A percentile compares a stretch with the other conserved stretches of the same genome.
Conservation (phyloP, 2,113 vertebrate genomes). For the Ancistrus triradiatus region DNA sequence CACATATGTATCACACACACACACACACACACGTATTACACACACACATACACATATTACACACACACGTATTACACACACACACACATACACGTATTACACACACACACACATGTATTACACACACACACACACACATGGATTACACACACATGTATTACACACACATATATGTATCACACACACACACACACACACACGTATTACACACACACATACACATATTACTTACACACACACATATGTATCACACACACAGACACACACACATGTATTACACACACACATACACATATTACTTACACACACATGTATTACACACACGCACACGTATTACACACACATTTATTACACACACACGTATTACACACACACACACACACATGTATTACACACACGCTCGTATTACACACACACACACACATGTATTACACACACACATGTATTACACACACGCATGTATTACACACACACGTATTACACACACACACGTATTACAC, state of each 20-base stretch:
- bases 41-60: slow-evolving; percentile 5
- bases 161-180: too few relatives aligned
- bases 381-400: not conserved
- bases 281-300: not conserved
- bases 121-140: not conserved
- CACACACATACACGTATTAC: too few relatives aligned
- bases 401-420: not conserved
- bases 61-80: slow-evolving; percentile 5
- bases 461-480: not conserved
- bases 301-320: not conserved
- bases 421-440: not conserved
- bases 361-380: not conserved
- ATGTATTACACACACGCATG: not conserved
- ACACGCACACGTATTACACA: not conserved
- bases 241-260: not conserved
- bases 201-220: too few relatives aligned
- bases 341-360: not conserved
- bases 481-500: not conserved
- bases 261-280: not conserved
- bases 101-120: not conserved
- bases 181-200: too few relatives aligned
- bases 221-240: too few relatives aligned
- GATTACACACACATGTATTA: not conserved
- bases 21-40: slow-evolving; percentile 7
- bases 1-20: slow-evolving; percentile 8